Evolutionary conservation across 2,888 invertebrate species (phyloP).

Genomic region (Tetheella fluctuosa): DNA sequence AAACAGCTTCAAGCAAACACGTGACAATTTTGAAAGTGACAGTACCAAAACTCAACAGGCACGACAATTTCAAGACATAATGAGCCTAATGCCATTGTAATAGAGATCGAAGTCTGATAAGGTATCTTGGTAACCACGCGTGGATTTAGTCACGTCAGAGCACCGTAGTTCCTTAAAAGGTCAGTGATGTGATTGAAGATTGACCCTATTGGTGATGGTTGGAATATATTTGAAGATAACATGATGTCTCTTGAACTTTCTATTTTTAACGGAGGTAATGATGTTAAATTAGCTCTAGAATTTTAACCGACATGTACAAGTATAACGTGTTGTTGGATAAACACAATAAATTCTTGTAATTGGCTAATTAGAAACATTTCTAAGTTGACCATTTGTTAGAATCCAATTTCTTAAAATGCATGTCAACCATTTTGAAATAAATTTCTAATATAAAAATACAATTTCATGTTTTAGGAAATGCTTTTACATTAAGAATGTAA

Average conservation of each 20-base stretch:
- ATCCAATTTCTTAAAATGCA: too few relatives aligned
- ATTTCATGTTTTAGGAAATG: too few relatives aligned
- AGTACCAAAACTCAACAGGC: slow-evolving; percentile 36
- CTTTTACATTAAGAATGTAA: too few relatives aligned
- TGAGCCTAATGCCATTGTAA: slow-evolving; percentile 25
- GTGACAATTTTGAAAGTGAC: slow-evolving; percentile 40
- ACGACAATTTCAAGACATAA: slow-evolving; percentile 26
- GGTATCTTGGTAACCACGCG: slow-evolving; percentile 14
- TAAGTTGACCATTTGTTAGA: too few relatives aligned
- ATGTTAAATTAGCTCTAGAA: neutral
- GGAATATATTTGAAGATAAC: neutral
- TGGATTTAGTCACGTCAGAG: slow-evolving; percentile 24
- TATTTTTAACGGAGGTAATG: neutral
- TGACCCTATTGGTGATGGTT: neutral
- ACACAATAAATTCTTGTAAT: too few relatives aligned
- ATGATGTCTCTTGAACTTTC: slow-evolving; percentile 6
- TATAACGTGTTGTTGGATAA: too few relatives aligned
- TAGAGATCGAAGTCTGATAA: slow-evolving; percentile 11
- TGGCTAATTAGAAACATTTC: too few relatives aligned
- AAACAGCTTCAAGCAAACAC: slow-evolving; percentile 16
- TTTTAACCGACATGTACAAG: too few relatives aligned
- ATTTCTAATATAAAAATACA: too few relatives aligned
- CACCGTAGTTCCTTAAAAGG: neutral
- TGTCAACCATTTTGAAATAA: too few relatives aligned
- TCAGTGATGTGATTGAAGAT: slow-evolving; percentile 4